phyloP scores from a whole-genome alignment of 2,113 vertebrate genomes.

The Chinchilla lanigera region DNA sequence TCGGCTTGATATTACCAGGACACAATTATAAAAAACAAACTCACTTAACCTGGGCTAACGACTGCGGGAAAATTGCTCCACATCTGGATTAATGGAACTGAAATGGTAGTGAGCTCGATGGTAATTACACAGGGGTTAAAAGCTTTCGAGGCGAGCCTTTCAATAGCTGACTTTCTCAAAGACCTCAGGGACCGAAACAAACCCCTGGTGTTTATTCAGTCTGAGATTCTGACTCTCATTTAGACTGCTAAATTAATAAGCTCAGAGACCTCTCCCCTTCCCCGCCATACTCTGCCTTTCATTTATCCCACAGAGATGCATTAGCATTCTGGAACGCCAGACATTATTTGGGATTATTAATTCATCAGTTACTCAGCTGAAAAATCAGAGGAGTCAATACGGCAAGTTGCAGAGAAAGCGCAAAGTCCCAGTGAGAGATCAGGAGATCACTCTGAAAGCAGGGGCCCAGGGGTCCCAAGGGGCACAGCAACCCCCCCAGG shows the following conservation, averaged over 20 bases:
- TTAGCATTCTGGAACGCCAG: slow-evolving; percentile 15
- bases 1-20: neutral
- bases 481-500: neutral
- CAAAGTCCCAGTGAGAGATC: neutral
- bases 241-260: slow-evolving; percentile 76
- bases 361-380: slow-evolving; percentile 54
- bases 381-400: slow-evolving; percentile 40
- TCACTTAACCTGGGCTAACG: slow-evolving; percentile 76
- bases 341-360: slow-evolving; percentile 63
- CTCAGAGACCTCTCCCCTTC: slow-evolving; percentile 64
- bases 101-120: slow-evolving; percentile 13
- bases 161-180: slow-evolving; percentile 63
- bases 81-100: slow-evolving; percentile 76
- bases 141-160: slow-evolving; percentile 70
- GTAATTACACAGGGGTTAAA: slow-evolving; percentile 82
- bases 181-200: slow-evolving; percentile 61
- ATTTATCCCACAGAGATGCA: slow-evolving; percentile 65
- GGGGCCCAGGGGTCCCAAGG: rapidly evolving
- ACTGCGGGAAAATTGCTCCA: slow-evolving; percentile 43
- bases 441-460: neutral
- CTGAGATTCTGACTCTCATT: slow-evolving; percentile 71
- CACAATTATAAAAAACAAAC: slow-evolving; percentile 70
- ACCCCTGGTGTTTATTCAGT: slow-evolving; percentile 63
- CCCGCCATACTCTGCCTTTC: neutral
- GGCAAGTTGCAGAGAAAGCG: neutral